phyloP scores from a whole-genome alignment of 2,888 invertebrate genomes.

The Griposia aprilina region DNA sequence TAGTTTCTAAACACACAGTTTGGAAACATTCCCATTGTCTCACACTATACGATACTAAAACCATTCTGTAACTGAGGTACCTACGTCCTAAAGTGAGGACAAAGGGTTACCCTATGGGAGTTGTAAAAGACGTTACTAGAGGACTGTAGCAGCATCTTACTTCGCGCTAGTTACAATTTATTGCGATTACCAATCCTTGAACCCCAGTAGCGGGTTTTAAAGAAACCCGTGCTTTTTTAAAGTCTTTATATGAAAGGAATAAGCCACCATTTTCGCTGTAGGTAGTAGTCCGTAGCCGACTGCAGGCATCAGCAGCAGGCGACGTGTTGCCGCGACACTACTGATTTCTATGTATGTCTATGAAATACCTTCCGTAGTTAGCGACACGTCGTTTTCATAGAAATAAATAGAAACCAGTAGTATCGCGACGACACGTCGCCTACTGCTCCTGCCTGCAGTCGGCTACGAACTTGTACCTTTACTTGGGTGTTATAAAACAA shows the following conservation, averaged over 20 bases:
- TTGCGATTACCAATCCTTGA: slow-evolving; percentile 32
- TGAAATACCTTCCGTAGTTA: too few species aligned
- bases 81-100: not conserved
- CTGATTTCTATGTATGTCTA: too few species aligned
- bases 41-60: not conserved
- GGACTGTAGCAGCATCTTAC: not conserved
- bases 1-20: not conserved
- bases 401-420: too few species aligned
- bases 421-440: too few species aligned
- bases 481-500: too few species aligned
- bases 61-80: not conserved
- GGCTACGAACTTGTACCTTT: too few species aligned
- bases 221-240: not conserved
- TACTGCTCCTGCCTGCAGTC: too few species aligned
- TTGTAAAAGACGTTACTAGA: slow-evolving; percentile 20
- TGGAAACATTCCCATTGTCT: not conserved
- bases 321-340: too few species aligned
- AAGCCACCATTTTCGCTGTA: too few species aligned
- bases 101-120: slow-evolving; percentile 26
- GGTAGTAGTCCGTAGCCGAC: too few species aligned
- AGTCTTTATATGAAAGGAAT: not conserved
- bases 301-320: too few species aligned
- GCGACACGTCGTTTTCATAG: too few species aligned
- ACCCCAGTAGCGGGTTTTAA: not conserved
- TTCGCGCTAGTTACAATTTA: slow-evolving; percentile 29